A percentile compares a stretch with the other conserved stretches of the same genome.
These are phyloP conservation scores for Helicoverpa armigera DNA, from an alignment of 1,140 invertebrate genomes.

Conservation along the genomic window DNA sequence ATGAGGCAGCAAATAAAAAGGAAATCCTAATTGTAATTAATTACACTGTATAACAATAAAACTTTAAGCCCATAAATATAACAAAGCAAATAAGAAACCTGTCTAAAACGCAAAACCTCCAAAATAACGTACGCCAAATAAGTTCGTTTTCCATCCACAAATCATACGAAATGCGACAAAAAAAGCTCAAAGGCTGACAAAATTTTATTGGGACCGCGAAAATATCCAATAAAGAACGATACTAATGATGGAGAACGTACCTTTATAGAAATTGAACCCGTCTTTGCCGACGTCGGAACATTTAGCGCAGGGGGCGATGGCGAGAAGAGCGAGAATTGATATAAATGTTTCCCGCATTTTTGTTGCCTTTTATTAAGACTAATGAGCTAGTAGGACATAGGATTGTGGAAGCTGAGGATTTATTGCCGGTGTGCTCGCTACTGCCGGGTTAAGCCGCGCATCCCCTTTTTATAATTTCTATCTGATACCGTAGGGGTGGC, in stretches of 20 bases:
- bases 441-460: constrained; percentile 52
- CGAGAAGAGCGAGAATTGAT: constrained; percentile 69
- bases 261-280: constrained; percentile 80
- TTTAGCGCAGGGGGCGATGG: constrained; percentile 54
- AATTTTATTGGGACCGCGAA: constrained; percentile 16
- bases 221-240: constrained; percentile 33
- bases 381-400: constrained; percentile 60
- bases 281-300: constrained; percentile 71
- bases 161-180: constrained; percentile 1
- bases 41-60: not conserved
- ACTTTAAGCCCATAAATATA: not conserved
- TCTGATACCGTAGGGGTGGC: constrained; percentile 28
- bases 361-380: constrained; percentile 62
- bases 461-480: constrained; percentile 67
- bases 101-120: no score
- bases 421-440: constrained; percentile 47
- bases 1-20: constrained; percentile 11
- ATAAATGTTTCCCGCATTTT: constrained; percentile 77
- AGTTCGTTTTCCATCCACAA: not conserved
- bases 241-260: constrained; percentile 53
- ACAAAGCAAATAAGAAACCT: no score
- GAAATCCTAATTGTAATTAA: constrained; percentile 13
- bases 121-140: no score
- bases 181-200: not conserved
- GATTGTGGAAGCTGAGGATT: constrained; percentile 45